Conservation (phyloP, 2,113 vertebrate genomes). For the Microtus oregoni region DNA sequence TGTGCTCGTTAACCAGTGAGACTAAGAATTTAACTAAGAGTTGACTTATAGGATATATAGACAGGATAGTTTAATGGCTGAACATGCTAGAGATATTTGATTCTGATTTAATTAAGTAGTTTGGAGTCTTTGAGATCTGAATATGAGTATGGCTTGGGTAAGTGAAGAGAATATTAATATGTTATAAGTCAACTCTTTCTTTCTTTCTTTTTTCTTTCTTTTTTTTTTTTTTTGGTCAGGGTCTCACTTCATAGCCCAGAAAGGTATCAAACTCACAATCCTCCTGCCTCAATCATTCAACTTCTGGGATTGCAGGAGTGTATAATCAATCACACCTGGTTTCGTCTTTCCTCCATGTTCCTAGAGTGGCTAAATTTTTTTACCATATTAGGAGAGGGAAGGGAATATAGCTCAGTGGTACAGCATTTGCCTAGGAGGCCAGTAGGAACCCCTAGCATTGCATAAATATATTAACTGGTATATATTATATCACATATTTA, state of each 20-base stretch:
- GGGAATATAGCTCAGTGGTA: neutral
- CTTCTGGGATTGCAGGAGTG: neutral
- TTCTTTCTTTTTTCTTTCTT: no score
- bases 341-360: conserved; percentile 46
- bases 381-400: neutral
- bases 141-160: no score
- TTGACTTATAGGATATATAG: no score
- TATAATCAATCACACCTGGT: neutral
- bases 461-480: neutral
- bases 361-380: neutral
- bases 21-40: conserved; percentile 57
- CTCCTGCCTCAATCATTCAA: neutral
- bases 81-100: no score
- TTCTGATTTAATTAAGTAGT: no score
- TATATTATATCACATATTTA: neutral
- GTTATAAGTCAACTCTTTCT: neutral
- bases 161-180: no score
- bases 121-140: no score
- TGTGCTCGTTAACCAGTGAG: conserved; percentile 47
- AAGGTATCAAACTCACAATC: neutral
- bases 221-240: neutral
- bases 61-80: no score
- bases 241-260: neutral
- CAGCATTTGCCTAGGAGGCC: neutral
- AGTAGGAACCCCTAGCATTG: neutral